phyloP scores from a whole-genome alignment of 2,113 vertebrate genomes.

The Calypte anna region DNA sequence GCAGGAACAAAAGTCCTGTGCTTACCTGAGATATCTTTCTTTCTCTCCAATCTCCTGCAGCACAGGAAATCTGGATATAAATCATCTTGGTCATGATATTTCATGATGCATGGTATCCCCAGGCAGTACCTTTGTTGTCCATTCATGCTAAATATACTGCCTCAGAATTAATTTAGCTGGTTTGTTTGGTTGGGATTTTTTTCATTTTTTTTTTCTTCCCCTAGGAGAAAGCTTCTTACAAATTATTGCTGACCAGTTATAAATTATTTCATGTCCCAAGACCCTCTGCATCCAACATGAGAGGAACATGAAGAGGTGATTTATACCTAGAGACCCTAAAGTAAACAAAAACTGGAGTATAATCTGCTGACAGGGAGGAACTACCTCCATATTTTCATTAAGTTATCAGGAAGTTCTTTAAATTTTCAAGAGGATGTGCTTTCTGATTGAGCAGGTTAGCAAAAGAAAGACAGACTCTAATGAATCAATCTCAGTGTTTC shows the following conservation, averaged over 20 bases:
- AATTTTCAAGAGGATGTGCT: constrained; percentile 46
- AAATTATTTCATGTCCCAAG: neutral
- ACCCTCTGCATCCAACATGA: neutral
- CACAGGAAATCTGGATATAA: neutral
- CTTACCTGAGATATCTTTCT: neutral
- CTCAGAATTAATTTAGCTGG: constrained; percentile 19
- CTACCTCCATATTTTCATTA: constrained; percentile 35
- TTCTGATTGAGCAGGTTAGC: constrained; percentile 39
- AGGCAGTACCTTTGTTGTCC: neutral
- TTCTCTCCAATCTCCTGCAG: neutral
- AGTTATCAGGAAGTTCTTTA: constrained; percentile 35
- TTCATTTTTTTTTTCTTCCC: neutral
- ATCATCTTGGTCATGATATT: constrained; percentile 7
- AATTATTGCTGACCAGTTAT: neutral
- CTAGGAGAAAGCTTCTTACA: neutral
- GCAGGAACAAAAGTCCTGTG: neutral
- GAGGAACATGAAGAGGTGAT: neutral
- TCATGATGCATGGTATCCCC: neutral
- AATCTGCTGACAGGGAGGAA: neutral
- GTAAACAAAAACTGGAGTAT: neutral
- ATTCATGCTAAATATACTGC: constrained; percentile 20
- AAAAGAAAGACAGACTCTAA: constrained; percentile 19
- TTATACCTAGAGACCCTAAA: neutral
- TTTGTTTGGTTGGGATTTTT: neutral
- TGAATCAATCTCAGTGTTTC: constrained; percentile 37